A percentile compares a stretch with the other conserved stretches of the same genome.
Evolutionary conservation across 2,113 vertebrate species (phyloP).

Genomic region (Laticauda laticaudata): DNA sequence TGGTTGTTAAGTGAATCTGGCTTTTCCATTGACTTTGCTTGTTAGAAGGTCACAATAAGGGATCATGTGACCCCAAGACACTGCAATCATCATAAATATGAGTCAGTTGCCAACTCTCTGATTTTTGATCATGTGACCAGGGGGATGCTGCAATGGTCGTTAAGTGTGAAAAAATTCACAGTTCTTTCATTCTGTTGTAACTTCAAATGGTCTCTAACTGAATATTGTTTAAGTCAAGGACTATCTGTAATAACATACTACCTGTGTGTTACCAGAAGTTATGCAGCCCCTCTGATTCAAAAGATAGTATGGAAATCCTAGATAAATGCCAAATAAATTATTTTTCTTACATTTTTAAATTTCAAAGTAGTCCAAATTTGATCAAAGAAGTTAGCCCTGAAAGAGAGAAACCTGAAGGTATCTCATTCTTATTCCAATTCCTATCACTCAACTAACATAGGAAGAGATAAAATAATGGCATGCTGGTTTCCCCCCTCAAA

Average conservation of each 20-base stretch:
- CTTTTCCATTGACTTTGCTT: neutral
- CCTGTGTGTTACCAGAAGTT: neutral
- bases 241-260: neutral
- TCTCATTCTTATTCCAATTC: neutral
- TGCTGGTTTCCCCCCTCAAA: neutral
- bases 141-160: neutral
- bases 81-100: neutral
- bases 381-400: neutral
- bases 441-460: neutral
- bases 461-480: neutral
- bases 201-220: neutral
- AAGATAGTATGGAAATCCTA: neutral
- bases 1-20: neutral
- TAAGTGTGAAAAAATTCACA: neutral
- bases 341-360: neutral
- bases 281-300: too few species aligned
- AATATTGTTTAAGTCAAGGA: neutral
- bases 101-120: neutral
- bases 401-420: neutral
- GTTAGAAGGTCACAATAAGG: neutral
- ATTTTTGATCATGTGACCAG: neutral
- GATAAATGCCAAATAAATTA: neutral
- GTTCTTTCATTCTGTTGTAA: neutral
- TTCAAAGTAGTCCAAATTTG: neutral
- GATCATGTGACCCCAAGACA: neutral